Conservation (phyloP, 2,888 invertebrate genomes). For the Trypoxylon attenuatum region DNA sequence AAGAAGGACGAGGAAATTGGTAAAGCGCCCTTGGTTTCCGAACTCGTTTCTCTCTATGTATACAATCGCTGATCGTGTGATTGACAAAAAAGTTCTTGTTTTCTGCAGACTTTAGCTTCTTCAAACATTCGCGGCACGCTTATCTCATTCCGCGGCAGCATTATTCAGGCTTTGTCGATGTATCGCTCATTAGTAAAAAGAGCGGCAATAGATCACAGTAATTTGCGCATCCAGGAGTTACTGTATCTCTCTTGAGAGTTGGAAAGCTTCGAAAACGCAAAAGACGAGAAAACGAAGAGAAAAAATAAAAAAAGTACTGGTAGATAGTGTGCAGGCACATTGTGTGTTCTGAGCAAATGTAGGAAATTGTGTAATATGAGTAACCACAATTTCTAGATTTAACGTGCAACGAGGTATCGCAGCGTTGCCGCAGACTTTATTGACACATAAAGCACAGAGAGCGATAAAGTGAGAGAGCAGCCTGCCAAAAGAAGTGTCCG, state of each 20-base stretch:
- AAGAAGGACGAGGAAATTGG: conserved; percentile 66
- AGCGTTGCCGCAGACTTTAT: conserved; percentile 65
- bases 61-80: conserved; percentile 59
- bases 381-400: conserved; percentile 63
- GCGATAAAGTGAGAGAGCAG: conserved; percentile 53
- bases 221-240: conserved; percentile 12
- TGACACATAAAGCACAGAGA: conserved; percentile 23
- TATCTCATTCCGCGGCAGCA: conserved; percentile 50
- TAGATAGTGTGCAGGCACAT: conserved; percentile 48
- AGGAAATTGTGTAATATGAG: conserved; percentile 58
- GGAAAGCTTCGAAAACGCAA: conserved; percentile 15
- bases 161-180: conserved; percentile 28
- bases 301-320: conserved; percentile 19
- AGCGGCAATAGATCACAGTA: conserved; percentile 12
- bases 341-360: conserved; percentile 31
- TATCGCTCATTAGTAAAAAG: conserved; percentile 1
- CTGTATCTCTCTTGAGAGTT: conserved; percentile 7
- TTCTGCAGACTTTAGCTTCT: conserved; percentile 55
- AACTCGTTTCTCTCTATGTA: conserved; percentile 31
- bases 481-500: conserved; percentile 58
- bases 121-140: conserved; percentile 49
- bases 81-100: conserved; percentile 69
- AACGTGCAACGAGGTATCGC: conserved; percentile 64
- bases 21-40: conserved; percentile 54
- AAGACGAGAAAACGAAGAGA: conserved; percentile 13